Percentiles rank a stretch among this genome's conserved stretches.
phyloP scores from a whole-genome alignment of 2,113 vertebrate genomes.

The Spizaetus ornatus region DNA sequence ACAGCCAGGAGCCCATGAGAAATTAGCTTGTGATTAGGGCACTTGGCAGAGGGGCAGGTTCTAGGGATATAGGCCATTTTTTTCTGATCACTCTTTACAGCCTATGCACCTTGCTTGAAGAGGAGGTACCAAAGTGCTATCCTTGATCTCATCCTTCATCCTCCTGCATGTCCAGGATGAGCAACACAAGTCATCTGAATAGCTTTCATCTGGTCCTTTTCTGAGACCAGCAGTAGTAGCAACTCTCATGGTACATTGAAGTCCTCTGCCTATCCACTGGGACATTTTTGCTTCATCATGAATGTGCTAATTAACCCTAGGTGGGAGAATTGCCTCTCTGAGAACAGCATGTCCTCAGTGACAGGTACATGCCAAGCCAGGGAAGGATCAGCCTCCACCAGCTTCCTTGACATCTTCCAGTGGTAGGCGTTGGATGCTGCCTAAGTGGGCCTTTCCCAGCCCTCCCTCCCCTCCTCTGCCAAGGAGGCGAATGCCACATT shows the following conservation, averaged over 20 bases:
- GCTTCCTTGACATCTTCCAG: neutral
- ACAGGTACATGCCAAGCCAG: accelerated
- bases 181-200: neutral
- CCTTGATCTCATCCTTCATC: neutral
- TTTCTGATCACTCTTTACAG: neutral
- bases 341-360: neutral
- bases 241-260: neutral
- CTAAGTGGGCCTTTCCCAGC: neutral
- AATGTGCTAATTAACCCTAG: neutral
- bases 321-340: neutral
- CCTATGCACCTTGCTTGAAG: neutral
- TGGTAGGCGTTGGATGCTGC: neutral
- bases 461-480: neutral
- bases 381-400: neutral
- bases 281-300: neutral
- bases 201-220: neutral
- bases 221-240: neutral
- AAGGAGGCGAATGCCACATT: neutral
- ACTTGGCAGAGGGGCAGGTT: neutral
- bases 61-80: neutral
- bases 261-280: neutral
- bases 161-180: neutral
- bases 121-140: neutral
- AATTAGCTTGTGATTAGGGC: neutral
- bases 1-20: neutral